phyloP scores from a whole-genome alignment of 2,797 vertebrate species.

The Gephyroberyx darwinii region DNA sequence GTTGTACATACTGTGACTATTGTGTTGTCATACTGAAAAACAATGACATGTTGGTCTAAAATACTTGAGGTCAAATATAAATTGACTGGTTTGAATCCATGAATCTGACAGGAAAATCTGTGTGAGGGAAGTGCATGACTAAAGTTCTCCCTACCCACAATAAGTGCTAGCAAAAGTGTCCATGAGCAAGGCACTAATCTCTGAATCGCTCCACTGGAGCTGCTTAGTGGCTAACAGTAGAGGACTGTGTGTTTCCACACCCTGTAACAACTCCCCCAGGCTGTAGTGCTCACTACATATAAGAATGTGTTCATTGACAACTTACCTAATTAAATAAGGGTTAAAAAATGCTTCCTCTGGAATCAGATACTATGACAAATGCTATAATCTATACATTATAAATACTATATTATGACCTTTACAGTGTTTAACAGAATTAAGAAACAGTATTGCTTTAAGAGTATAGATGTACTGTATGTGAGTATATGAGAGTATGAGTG shows the following conservation, averaged over 20 bases:
- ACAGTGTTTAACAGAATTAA: conserved; percentile 5
- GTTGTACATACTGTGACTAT: too few species aligned
- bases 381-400: conserved; percentile 4
- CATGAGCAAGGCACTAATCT: background rate
- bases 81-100: background rate
- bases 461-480: background rate
- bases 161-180: background rate
- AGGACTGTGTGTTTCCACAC: background rate
- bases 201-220: background rate
- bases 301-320: background rate
- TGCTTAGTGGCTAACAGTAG: background rate
- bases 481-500: conserved; percentile 3
- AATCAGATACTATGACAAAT: conserved; percentile 20
- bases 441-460: conserved; percentile 13
- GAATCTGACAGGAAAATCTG: background rate
- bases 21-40: too few species aligned
- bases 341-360: background rate
- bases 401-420: conserved; percentile 27
- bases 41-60: too few species aligned
- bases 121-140: background rate
- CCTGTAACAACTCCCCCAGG: background rate
- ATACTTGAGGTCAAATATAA: too few species aligned
- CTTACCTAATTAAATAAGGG: background rate
- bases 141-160: background rate
- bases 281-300: background rate